Conservation (phyloP, 2,888 invertebrate genomes). For the Crossocerus cetratus region DNA sequence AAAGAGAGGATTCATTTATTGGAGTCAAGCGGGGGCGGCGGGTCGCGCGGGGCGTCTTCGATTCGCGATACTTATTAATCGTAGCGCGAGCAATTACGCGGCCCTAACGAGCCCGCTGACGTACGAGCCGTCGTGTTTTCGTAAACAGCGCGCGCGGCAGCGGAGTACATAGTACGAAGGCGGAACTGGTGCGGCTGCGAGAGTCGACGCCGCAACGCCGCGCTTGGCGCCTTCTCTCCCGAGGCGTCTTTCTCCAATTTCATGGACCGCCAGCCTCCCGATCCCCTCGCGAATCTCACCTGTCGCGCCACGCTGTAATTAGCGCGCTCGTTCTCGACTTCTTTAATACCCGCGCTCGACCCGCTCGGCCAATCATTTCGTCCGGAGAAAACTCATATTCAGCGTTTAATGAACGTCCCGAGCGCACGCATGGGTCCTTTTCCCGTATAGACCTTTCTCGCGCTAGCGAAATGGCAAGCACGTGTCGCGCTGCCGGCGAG, state of each 20-base stretch:
- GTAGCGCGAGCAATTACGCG: slow-evolving; percentile 45
- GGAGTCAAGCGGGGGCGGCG: too few relatives aligned
- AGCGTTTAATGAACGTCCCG: too few relatives aligned
- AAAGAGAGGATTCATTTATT: too few relatives aligned
- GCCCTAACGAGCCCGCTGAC: slow-evolving; percentile 47
- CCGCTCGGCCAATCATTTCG: slow-evolving; percentile 1
- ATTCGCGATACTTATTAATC: slow-evolving; percentile 47
- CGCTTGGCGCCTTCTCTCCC: slow-evolving; percentile 5
- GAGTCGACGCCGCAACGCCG: neutral
- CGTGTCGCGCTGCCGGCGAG: neutral
- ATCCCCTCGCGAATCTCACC: slow-evolving; percentile 51
- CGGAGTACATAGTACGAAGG: slow-evolving; percentile 13
- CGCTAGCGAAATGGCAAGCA: neutral
- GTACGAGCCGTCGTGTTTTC: slow-evolving; percentile 47
- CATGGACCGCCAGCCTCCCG: slow-evolving; percentile 34
- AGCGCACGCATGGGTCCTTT: too few relatives aligned
- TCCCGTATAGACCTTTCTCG: too few relatives aligned
- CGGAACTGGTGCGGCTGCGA: slow-evolving; percentile 21
- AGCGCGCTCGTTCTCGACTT: slow-evolving; percentile 5
- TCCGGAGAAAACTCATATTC: neutral
- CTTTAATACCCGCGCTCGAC: too few relatives aligned
- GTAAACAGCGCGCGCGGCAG: slow-evolving; percentile 36
- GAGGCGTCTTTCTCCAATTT: slow-evolving; percentile 44
- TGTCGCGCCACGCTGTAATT: slow-evolving; percentile 49
- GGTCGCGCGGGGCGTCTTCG: slow-evolving; percentile 1